Evolutionary conservation across 2,113 vertebrate species (phyloP), one percentile per base, ranked within the genome.

Genomic region (Rattus norvegicus): DNA sequence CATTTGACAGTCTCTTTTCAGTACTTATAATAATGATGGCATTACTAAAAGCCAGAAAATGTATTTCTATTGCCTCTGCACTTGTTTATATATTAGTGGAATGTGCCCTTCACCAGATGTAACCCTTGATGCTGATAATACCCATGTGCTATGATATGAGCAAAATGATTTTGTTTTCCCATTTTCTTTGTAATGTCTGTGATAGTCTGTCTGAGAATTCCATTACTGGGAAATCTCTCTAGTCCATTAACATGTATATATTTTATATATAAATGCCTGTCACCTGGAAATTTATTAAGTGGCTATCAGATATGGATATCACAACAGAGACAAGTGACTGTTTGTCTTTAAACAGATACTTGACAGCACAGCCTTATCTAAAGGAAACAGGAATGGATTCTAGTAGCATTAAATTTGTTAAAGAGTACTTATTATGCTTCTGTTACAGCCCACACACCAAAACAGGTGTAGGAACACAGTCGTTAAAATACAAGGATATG

Each of bases 201-300:
- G 65, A 17, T 2, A 49, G 3, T 6, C 14, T 72, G 24, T 6
- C 77, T 83, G 13, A 87, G 84, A 69, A 94, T 87, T 92, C 39
- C 47, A 75, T 91, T 61, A 92, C 22, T 80, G 43, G 39, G 81
- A 79, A 88, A 54, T 52, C 47, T 80, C 59, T 72, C 61, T 76
- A 59, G 76, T 92, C 30, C 20, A 93, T 75, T 84, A 56, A 56
- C 28, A 79, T 3, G 3, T 26, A 20, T 63, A 83, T 13, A 90
- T 92, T 88, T 96, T 43, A 75, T n/a, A 54, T 22, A 87, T 26
- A 88, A 94, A 85, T 70, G 33, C 26, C 63, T 90, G 43, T 91
- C 65, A 72, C 90, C 59, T 19, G 19, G 30, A 94, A 93, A 70
- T 70, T 91, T 80, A 93, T 84, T 87, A 69, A 89, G 49, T 90